Evolutionary conservation across 2,888 invertebrate species (phyloP).

Genomic region (Napeogenes inachia): DNA sequence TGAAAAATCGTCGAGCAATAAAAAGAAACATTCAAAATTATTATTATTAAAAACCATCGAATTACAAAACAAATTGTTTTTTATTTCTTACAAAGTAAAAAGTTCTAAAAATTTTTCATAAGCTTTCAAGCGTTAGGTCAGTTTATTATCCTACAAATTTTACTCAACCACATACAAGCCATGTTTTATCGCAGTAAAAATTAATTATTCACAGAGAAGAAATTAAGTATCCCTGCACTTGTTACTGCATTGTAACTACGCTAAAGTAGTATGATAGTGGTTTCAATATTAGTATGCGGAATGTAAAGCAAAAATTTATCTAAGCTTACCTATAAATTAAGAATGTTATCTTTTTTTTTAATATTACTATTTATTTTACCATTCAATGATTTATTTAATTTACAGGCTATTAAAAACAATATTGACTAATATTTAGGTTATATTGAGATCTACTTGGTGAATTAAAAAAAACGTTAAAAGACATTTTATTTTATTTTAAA

Average conservation of each 20-base stretch:
- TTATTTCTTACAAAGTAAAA: not conserved
- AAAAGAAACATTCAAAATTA: too few relatives aligned
- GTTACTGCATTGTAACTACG: conserved; percentile 8
- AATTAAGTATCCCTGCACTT: conserved; percentile 8
- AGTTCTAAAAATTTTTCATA: not conserved
- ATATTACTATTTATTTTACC: too few relatives aligned
- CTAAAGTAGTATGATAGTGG: conserved; percentile 1
- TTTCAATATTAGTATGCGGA: conserved; percentile 22
- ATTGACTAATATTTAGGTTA: too few relatives aligned
- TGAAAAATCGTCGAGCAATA: too few relatives aligned
- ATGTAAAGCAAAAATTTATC: conserved; percentile 25
- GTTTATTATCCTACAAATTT: conserved; percentile 3
- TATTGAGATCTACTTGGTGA: too few relatives aligned
- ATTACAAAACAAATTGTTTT: conserved; percentile 1
- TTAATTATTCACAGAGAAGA: conserved; percentile 12
- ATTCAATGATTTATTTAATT: too few relatives aligned
- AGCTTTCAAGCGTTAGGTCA: not conserved
- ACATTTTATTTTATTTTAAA: too few relatives aligned
- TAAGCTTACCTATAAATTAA: not conserved
- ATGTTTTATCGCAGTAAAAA: conserved; percentile 10
- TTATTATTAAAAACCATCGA: conserved; percentile 3
- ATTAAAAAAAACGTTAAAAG: too few relatives aligned
- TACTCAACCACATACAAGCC: conserved; percentile 7
- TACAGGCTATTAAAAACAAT: too few relatives aligned
- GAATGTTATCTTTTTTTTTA: too few relatives aligned